phyloP scores from a whole-genome alignment of 2,888 invertebrate species.

The Ferrisia virgata region DNA sequence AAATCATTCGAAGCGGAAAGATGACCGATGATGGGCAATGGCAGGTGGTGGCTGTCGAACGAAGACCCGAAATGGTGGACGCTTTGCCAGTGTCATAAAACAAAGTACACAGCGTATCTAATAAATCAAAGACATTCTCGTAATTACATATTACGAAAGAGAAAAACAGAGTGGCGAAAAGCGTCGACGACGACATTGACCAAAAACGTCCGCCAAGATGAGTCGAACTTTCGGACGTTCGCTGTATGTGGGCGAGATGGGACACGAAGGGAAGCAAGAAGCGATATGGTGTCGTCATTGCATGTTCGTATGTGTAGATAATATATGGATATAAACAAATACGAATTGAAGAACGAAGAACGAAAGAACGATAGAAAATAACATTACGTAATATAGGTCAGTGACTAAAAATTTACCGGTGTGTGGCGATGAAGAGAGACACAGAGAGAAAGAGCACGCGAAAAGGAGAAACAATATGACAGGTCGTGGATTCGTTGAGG shows the following conservation, averaged over 20 bases:
- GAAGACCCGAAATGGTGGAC: background rate
- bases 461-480: background rate
- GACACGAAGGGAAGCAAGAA: background rate
- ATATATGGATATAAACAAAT: background rate
- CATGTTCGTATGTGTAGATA: background rate
- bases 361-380: background rate
- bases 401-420: constrained; percentile 28
- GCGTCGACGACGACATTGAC: background rate
- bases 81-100: background rate
- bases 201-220: background rate
- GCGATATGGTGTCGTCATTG: no score
- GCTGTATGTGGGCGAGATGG: background rate
- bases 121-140: background rate
- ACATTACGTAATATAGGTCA: constrained; percentile 44
- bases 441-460: no score
- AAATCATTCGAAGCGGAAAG: background rate
- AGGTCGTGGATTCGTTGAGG: background rate
- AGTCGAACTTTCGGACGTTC: background rate
- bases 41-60: background rate
- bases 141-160: background rate
- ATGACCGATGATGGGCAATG: background rate
- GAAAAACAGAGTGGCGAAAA: background rate
- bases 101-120: no score
- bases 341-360: background rate
- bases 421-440: background rate